Evolutionary conservation across 2,888 invertebrate species (phyloP), one percentile per base, ranked within the genome.

Genomic region (Neoitamus cyanurus): DNA sequence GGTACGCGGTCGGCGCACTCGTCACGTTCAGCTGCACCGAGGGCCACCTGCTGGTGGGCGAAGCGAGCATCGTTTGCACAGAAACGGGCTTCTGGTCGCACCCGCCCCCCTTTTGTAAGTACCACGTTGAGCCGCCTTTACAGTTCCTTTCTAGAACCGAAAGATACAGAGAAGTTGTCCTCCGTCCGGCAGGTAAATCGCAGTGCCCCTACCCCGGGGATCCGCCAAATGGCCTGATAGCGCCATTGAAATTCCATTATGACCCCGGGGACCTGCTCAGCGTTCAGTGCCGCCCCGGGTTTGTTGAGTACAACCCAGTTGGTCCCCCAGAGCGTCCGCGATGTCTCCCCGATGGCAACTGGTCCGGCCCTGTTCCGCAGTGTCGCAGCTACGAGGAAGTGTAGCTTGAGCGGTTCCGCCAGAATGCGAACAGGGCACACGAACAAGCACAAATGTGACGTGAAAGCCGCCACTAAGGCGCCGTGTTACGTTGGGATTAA

Each of bases 61-160:
- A 97, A 90, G 94, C 95, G 0, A 95, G 95, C 86, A 95, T 96
- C 87, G 96, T 97, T 72, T 97, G 97, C 92, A 96, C 96, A 5
- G 97, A 97, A 90, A 95, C 95, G 86, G 97, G 97, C 73, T 95
- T 95, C 89, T 97, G 97, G 97, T 96, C 97, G 1, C 96, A 96
- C 90, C 95, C 95, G 28, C 94, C 96, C 11, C 97, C 97, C 75
- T 94, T 95, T 90, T 97, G 97, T 94, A 91, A 91, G 91, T 91
- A 70, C 30, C 58, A 25, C 25, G 9, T 58, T 58, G 7, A 58
- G 58, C 58, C 25, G 25, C 58, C 25, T 2, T 58, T 58, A 25
- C 42, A 42, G 13, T 42, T 58, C 42, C 1, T 42, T 42, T 42
- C 42, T 42, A 72, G 72, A 73, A 73, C n/a, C 42, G 28, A 77